Percentiles rank a stretch among this genome's conserved stretches.
These are phyloP conservation scores for Drepana arcuata DNA, from an alignment of 1,140 invertebrate species.

Conservation along the genomic window DNA sequence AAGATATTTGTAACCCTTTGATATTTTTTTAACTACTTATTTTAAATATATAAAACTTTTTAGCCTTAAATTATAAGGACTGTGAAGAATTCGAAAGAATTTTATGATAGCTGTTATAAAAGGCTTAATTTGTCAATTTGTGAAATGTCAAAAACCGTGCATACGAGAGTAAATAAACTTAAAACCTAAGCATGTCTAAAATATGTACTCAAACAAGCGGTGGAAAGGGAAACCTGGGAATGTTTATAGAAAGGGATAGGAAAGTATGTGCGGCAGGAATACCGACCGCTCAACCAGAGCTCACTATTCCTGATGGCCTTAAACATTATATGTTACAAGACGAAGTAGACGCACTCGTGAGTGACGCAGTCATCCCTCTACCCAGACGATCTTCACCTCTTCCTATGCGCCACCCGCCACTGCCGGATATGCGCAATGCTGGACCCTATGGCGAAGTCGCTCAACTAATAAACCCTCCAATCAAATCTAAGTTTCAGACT, in stretches of 20 bases:
- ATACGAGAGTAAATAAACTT: too few relatives aligned
- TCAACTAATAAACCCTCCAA: conserved; percentile 27
- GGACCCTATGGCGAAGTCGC: conserved; percentile 6
- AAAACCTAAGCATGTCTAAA: too few relatives aligned
- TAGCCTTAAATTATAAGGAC: too few relatives aligned
- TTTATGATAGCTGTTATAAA: too few relatives aligned
- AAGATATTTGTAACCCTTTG: too few relatives aligned
- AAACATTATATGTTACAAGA: conserved; percentile 41
- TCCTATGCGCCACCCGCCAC: conserved; percentile 16
- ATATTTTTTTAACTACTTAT: too few relatives aligned
- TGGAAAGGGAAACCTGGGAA: conserved; percentile 20
- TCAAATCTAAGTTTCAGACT: conserved; percentile 44
- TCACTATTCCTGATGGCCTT: conserved; percentile 20
- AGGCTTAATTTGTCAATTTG: too few relatives aligned
- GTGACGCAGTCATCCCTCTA: conserved; percentile 36
- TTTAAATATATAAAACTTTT: too few relatives aligned
- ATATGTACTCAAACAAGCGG: conserved; percentile 1
- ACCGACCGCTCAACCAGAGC: conserved; percentile 15
- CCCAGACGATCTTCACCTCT: conserved; percentile 13
- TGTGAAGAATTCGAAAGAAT: too few relatives aligned
- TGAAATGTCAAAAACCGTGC: too few relatives aligned
- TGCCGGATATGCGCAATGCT: conserved; percentile 13
- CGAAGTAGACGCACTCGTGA: conserved; percentile 38
- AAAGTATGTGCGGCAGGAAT: conserved; percentile 31
- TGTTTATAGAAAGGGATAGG: conserved; percentile 17